A percentile compares a stretch with the other conserved stretches of the same genome.
Conservation (phyloP, 2,113 vertebrate species). For the Oncorhynchus mykiss region DNA sequence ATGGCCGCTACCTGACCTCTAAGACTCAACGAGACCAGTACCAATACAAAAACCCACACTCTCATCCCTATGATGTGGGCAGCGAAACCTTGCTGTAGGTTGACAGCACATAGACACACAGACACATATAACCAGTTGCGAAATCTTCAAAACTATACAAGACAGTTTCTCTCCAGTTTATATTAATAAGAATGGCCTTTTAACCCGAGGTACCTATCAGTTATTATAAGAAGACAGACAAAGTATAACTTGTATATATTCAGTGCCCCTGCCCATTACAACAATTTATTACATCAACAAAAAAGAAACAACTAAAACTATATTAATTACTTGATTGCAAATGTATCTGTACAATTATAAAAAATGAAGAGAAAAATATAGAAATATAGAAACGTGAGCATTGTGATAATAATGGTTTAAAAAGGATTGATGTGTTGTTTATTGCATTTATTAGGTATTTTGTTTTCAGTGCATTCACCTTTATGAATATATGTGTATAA, state of each 20-base stretch:
- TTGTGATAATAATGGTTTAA: not conserved
- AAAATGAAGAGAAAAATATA: not conserved
- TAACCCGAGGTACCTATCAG: not conserved
- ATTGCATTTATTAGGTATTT: conserved; percentile 4
- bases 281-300: not conserved
- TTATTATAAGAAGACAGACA: not conserved
- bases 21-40: conserved; percentile 9
- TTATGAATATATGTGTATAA: not conserved
- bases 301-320: not conserved
- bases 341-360: not conserved
- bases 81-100: not conserved
- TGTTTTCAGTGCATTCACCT: not conserved
- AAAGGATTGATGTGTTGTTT: not conserved
- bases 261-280: not conserved
- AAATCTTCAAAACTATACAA: no score
- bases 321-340: not conserved
- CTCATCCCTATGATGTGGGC: not conserved
- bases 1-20: not conserved
- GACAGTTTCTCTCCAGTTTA: no score
- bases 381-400: not conserved
- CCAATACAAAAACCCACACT: conserved; percentile 9
- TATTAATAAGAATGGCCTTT: not conserved
- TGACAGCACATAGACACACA: no score
- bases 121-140: no score
- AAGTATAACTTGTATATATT: not conserved